A percentile compares a stretch with the other conserved stretches of the same genome.
These are phyloP conservation scores for Brenthis ino DNA, from an alignment of 2,888 invertebrate species.

Conservation along the genomic window DNA sequence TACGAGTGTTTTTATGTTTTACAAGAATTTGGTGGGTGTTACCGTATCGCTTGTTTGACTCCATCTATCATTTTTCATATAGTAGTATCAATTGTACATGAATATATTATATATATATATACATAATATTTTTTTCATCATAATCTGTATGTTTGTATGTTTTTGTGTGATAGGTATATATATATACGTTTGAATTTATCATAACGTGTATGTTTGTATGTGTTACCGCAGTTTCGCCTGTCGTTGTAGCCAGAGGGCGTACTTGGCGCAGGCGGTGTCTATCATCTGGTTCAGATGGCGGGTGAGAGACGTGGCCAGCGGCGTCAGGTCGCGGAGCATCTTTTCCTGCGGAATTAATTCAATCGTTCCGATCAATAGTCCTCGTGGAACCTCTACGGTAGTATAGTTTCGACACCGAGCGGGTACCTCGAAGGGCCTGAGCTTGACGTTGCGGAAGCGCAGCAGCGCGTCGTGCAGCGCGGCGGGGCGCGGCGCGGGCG, in stretches of 20 bases:
- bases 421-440: conserved; percentile 93
- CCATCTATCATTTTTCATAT: too few relatives aligned
- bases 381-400: neutral
- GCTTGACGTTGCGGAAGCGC: conserved; percentile 92
- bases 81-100: too few relatives aligned
- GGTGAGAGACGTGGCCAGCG: conserved; percentile 90
- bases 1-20: too few relatives aligned
- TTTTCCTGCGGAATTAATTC: conserved; percentile 83
- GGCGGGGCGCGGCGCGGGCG: conserved; percentile 88
- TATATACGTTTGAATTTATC: too few relatives aligned
- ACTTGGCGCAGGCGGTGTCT: conserved; percentile 92
- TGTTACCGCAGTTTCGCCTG: conserved; percentile 80
- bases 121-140: too few relatives aligned
- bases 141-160: too few relatives aligned
- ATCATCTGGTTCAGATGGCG: conserved; percentile 94
- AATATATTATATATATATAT: too few relatives aligned
- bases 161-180: too few relatives aligned
- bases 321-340: conserved; percentile 90
- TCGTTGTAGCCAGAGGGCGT: conserved; percentile 92
- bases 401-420: too few relatives aligned
- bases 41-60: too few relatives aligned
- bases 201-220: too few relatives aligned
- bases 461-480: conserved; percentile 95
- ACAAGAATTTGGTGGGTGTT: too few relatives aligned
- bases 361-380: neutral